Evolutionary conservation across 2,888 invertebrate genomes (phyloP), one percentile per base, ranked within the genome.

Genomic region (Cistogaster globosa): DNA sequence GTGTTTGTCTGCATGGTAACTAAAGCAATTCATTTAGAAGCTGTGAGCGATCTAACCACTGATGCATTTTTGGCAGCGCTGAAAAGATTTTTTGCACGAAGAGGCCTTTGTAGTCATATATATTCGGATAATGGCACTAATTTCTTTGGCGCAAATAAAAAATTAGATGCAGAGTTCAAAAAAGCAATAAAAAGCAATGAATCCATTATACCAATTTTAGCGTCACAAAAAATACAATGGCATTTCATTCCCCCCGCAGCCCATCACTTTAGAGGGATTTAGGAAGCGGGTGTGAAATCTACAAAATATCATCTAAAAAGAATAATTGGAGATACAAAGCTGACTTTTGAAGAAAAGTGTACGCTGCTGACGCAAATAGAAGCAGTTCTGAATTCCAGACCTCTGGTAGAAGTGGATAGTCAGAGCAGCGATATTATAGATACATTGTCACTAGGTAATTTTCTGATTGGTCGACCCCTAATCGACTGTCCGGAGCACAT

Each of bases 111-210:
- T 26, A 26, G 26, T 26, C 32, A 80, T 36, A 45, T 85, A 14
- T 86, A 83, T 20, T 83, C 82, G 11, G 85, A 85, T 45, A 82
- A 78, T 62, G 77, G 45, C 2, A 71, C 57, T 12, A 58, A 55
- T 42, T 71, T 71, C n/a, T n/a, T 71, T 5, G 58, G 69, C 8
- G 58, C 69, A 57, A 16, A 14, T 1, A 42, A 26, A 9, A 36
- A 57, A 16, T 20, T 57, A 22, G 57, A 69, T 42, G 16, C 4
- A 11, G 42, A 69, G 5, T 45, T 57, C 6, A 42, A 45, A n/a
- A 2, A 36, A 9, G 32, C 20, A 26, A 16, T 57, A 16, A 1
- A 20, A 12, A 57, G 26, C 6, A 57, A 57, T 16, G 26, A 20
- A 57, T 9, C 8, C 57, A 1, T 14, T 57, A 16, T 57, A 5